Percentiles rank a stretch among this genome's conserved stretches.
Conservation (phyloP, 53 echinoderm and acorn worm genomes). For the Holothuria leucospilota region DNA sequence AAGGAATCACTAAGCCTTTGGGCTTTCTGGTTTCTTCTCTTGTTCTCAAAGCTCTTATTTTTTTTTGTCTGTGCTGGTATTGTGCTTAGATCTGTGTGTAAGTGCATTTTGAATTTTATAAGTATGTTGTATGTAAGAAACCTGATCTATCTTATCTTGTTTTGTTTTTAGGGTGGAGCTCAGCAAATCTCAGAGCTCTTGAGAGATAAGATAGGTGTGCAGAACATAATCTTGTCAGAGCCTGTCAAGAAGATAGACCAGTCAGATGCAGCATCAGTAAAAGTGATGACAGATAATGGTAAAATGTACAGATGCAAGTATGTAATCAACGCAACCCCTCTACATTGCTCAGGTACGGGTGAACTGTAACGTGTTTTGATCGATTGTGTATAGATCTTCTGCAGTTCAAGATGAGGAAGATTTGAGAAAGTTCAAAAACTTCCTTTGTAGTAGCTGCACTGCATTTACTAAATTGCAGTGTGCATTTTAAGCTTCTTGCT, state of each 20-base stretch:
- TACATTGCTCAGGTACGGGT: constrained; percentile 16
- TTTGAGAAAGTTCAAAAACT: neutral
- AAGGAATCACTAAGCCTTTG: too few species aligned
- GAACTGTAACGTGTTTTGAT: neutral
- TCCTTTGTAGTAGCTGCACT: too few species aligned
- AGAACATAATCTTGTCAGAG: constrained; percentile 74
- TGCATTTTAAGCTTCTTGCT: too few species aligned
- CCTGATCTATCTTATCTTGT: too few species aligned
- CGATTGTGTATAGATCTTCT: neutral
- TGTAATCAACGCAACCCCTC: constrained; percentile 72
- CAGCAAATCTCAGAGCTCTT: constrained; percentile 66
- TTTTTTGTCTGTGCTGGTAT: too few species aligned
- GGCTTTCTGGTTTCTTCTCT: too few species aligned
- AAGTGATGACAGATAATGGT: constrained; percentile 68
- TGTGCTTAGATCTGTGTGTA: too few species aligned
- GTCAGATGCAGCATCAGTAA: constrained; percentile 55
- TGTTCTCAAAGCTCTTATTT: too few species aligned
- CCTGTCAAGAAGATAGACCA: constrained; percentile 81
- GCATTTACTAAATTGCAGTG: too few species aligned
- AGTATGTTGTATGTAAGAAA: too few species aligned
- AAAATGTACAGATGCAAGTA: constrained; percentile 67
- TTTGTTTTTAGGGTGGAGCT: constrained; percentile 71
- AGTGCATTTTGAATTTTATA: too few species aligned
- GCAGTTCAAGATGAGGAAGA: neutral
- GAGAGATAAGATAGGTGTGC: constrained; percentile 65